Base-by-base conservation (phyloP, 2,797 vertebrate genomes). In the Sternotherus odoratus region DNA sequence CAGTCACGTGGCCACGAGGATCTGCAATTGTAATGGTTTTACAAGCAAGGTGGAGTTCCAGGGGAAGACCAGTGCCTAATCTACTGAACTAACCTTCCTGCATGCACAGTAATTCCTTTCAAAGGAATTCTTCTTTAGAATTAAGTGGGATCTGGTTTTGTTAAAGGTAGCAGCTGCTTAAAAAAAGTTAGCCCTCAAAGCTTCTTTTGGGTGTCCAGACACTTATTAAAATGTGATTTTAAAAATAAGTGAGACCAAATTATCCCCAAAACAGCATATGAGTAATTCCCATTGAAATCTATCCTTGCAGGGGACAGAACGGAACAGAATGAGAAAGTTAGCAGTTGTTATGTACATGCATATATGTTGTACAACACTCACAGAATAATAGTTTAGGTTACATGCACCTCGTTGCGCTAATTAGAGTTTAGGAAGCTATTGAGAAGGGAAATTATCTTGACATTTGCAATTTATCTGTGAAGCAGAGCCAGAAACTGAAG, bases 401-500 rank as follows among this genome's bases (percentile, higher is more conserved):
- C 19, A 19, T 77, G 86, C 4, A 12, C 88, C 89, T 93, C 80
- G 63, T 89, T 97, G 91, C 93, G 66, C 82, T 94, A 83, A 79
- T 92, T 91, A 93, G 72, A 81, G 48, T 83, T 93, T 89, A 95
- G 88, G 86, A 94, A 96, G 89, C 81, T 50, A 85, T 92, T 91
- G 77, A 95, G 94, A 93, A 95, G 89, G 82, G 91, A 90, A 96
- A 84, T 89, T 54, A 77, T 89, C 54, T 83, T 92, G 88, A 94
- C 66, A 69, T 92, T 93, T 85, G 74, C 86, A 90, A 90, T 93
- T 90, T 91, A 92, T 93, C 92, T 95, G 79, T 83, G 89, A 90
- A 94, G 79, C 75, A 85, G 81, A 95, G 81, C 79, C 83, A 87
- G 85, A 94, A 94, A 87, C 30, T 12, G 74, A 95, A 91, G 48